Evolutionary conservation across 2,797 vertebrate species (phyloP), one percentile per base, ranked within the genome.

Genomic region (Tadarida brasiliensis): DNA sequence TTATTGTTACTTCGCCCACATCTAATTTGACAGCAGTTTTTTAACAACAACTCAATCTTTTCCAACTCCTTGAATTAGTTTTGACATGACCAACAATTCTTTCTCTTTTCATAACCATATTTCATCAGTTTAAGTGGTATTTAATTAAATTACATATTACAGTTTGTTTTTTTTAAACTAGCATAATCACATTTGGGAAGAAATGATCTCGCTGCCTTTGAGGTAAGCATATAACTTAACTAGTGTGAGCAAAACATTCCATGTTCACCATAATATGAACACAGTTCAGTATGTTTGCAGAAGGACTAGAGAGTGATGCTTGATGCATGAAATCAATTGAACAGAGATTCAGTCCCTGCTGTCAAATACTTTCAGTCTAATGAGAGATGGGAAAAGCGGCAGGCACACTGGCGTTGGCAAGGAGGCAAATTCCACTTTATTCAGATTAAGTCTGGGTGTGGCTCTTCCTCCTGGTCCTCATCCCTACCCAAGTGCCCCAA

Each of bases 11-110:
- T 76, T 87, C 0, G 1, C 33, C n/a, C 14, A 33, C 54, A 67
- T 95, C 39, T 85, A 81, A 94, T 93, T 86, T 77, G 91, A 83
- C 71, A 86, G 19, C 65, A 73, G 24, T 20, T 68, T 85, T 81
- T 73, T 28, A 77, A 65, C 24, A 68, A 73, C 30, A 77, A 71
- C 28, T 90, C 65, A 87, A 22, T 49, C 82, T 20, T 85, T 85
- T 28, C 61, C 84, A 93, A 92, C 47, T 56, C 14, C 71, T 88
- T 49, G 59, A 51, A 91, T 80, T 77, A 28, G 15, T 67, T 95
- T 73, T 92, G 83, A 87, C 68, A 68, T 44, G 30, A 91, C 33
- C 71, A 94, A 90, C 14, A 88, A 30, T 86, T 68, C 16, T 81
- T 91, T 73, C 22, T 54, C 47, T 80, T 87, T 78, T 49, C 30